A percentile compares a stretch with the other conserved stretches of the same genome.
Conservation (phyloP, 2,797 vertebrate species). For the Phataginus tricuspis region DNA sequence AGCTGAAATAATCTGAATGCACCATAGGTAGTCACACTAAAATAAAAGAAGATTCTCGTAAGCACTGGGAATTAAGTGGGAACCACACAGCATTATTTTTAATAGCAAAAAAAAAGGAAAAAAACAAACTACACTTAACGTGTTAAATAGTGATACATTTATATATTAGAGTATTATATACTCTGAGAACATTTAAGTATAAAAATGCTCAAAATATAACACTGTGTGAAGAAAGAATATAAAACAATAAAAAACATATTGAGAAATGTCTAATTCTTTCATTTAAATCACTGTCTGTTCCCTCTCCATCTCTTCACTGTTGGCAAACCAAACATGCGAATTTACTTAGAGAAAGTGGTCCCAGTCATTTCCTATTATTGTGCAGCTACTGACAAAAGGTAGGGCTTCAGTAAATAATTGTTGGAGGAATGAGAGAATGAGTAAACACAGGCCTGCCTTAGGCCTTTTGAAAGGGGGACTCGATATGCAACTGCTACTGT, state of each 20-base stretch:
- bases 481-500: not conserved
- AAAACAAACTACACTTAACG: not conserved
- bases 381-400: not conserved
- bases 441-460: not conserved
- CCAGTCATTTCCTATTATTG: not conserved
- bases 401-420: not conserved
- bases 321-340: not conserved
- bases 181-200: conserved; percentile 18
- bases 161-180: not conserved
- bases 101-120: not conserved
- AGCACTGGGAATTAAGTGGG: not conserved
- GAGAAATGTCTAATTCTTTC: conserved; percentile 3
- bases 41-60: not conserved
- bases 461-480: not conserved
- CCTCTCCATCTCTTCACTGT: not conserved
- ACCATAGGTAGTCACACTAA: not conserved
- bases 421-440: not conserved
- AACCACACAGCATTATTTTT: not conserved
- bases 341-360: not conserved
- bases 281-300: not conserved
- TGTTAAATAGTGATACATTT: not conserved
- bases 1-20: conserved; percentile 42
- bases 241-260: conserved; percentile 13
- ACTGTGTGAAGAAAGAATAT: not conserved
- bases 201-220: conserved; percentile 25